These are phyloP conservation scores for Calephelis nemesis DNA, from an alignment of 1,140 invertebrate genomes.

Conservation along the genomic window DNA sequence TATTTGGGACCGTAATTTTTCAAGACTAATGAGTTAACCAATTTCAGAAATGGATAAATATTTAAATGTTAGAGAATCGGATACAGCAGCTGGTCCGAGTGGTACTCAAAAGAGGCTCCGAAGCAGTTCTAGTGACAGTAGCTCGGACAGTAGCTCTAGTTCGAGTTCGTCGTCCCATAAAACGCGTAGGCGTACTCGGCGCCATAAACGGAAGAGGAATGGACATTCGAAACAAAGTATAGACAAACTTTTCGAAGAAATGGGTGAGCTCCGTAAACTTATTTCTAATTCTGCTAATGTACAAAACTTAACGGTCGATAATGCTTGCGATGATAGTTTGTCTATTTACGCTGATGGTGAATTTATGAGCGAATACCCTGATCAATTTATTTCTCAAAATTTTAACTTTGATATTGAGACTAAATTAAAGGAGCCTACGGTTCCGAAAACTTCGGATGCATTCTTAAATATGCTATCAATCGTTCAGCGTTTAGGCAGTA, in stretches of 20 bases:
- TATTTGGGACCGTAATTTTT: no score
- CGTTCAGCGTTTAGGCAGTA: conserved; percentile 29
- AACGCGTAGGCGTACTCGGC: neutral
- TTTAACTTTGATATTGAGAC: conserved; percentile 30
- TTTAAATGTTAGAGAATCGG: no score
- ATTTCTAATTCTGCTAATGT: neutral
- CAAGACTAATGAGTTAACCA: no score
- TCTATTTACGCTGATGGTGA: neutral
- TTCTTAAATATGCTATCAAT: conserved; percentile 31
- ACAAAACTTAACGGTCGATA: neutral
- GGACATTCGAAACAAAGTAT: no score
- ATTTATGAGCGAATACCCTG: neutral
- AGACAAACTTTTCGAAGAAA: neutral
- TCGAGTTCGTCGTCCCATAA: no score
- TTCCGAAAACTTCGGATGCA: conserved; percentile 23
- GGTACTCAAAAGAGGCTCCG: no score
- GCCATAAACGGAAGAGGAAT: no score
- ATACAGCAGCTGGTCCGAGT: no score
- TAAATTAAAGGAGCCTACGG: conserved; percentile 28
- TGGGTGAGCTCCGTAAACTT: conserved; percentile 1
- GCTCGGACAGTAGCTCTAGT: no score
- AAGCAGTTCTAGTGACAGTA: no score
- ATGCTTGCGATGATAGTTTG: neutral
- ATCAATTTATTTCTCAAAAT: neutral
- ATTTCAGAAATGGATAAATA: no score